These are phyloP conservation scores for Dryomyza anilis DNA, from an alignment of 2,888 invertebrate genomes.

Conservation along the genomic window DNA sequence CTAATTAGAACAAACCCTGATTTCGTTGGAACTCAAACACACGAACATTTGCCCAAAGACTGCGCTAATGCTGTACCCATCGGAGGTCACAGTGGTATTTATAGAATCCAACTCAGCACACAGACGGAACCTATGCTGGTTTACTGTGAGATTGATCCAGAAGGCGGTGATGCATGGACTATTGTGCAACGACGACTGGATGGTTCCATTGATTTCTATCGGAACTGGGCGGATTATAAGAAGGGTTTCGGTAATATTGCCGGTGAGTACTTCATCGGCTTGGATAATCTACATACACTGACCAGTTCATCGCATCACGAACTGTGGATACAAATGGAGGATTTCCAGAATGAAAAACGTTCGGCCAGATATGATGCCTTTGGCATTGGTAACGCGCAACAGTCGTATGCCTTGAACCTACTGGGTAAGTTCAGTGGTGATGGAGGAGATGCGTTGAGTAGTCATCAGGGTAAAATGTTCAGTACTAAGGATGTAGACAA, in stretches of 20 bases:
- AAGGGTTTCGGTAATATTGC: slow-evolving; percentile 72
- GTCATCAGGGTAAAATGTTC: slow-evolving; percentile 72
- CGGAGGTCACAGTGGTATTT: too few species aligned
- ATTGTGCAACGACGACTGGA: slow-evolving; percentile 71
- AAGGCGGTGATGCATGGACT: slow-evolving; percentile 67
- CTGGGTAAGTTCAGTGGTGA: slow-evolving; percentile 68
- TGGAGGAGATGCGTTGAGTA: slow-evolving; percentile 70
- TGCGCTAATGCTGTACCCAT: too few species aligned
- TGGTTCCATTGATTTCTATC: slow-evolving; percentile 69
- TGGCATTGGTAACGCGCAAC: slow-evolving; percentile 69
- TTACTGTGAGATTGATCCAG: too few species aligned
- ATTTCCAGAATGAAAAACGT: slow-evolving; percentile 65
- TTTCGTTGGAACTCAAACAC: too few species aligned
- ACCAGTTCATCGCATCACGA: slow-evolving; percentile 61
- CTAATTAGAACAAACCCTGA: too few species aligned
- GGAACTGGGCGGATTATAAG: slow-evolving; percentile 69
- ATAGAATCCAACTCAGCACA: too few species aligned
- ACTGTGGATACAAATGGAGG: slow-evolving; percentile 68
- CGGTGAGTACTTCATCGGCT: slow-evolving; percentile 72
- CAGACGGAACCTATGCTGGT: too few species aligned
- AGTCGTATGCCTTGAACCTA: slow-evolving; percentile 69
- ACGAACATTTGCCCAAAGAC: too few species aligned
- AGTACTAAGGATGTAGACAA: slow-evolving; percentile 71
- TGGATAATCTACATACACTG: slow-evolving; percentile 67
- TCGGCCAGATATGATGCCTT: slow-evolving; percentile 69